Evolutionary conservation across 2,113 vertebrate species (phyloP), one percentile per base, ranked within the genome.

Genomic region (Colossoma macropomum): DNA sequence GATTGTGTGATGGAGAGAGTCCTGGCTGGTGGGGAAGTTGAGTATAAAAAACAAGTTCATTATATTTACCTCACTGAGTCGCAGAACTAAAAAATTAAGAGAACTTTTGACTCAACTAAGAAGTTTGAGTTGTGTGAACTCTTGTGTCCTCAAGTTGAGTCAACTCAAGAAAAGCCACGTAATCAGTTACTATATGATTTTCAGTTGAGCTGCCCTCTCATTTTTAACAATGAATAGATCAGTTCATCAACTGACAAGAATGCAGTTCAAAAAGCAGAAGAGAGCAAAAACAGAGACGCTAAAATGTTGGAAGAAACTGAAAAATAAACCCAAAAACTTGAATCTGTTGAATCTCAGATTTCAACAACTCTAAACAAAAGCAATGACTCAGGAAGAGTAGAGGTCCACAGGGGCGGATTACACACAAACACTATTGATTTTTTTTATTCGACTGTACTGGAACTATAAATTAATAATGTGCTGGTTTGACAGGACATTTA

Each of bases 391-490:
- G 63, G 74, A 74, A 77, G 68, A 79, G 54, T 17, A 48, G 41
- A 77, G 41, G 77, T 76, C 80, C 66, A 60, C 80, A 9, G 84
- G 70, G 45, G 13, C 15, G 81, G 74, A 88, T 86, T 86, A 77
- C 62, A 68, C 60, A 78, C 15, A 75, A 81, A 82, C 80, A 71
- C 65, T 72, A 84, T 79, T 84, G 81, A 81, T 84, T 80, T 74
- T n/a, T 59, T 81, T 69, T 28, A 87, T 84, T 86, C 79, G 77
- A 52, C 81, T 81, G 66, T 78, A 76, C 86, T 81, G 72, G 45
- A 88, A 72, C 80, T 84, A 82, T 82, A 82, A 75, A 82, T 68
- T 34, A 69, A 81, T 74, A 74, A 85, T 75, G 77, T 72, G 74
- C 65, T 77, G 71, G 52, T 48, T 30, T 56, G 70, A 85, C 85